A percentile compares a stretch with the other conserved stretches of the same genome.
Evolutionary conservation across 2,888 invertebrate species (phyloP).

Genomic region (Pristionchus japonicus): DNA sequence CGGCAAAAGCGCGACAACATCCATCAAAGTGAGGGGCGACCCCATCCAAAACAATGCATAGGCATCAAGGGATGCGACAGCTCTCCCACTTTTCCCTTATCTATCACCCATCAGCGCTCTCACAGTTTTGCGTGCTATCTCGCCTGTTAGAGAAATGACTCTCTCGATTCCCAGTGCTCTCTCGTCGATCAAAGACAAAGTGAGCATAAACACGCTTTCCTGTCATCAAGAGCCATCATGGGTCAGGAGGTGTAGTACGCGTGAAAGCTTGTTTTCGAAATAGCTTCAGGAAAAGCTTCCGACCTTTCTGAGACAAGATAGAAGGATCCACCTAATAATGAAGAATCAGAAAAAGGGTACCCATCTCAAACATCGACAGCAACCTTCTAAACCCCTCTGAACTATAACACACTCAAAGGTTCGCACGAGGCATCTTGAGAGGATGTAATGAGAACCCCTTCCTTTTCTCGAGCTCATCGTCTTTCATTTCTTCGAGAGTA

Average conservation of each 20-base stretch:
- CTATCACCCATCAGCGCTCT: background rate
- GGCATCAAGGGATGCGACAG: background rate
- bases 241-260: background rate
- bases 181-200: background rate
- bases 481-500: background rate
- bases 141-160: background rate
- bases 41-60: slow-evolving; percentile 15
- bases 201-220: background rate
- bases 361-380: background rate
- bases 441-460: background rate
- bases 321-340: too few species aligned
- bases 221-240: background rate
- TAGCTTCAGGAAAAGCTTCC: background rate
- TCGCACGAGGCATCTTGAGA: background rate
- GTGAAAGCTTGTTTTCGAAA: background rate
- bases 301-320: too few species aligned
- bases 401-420: background rate
- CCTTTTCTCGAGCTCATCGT: background rate
- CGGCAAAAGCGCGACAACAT: background rate
- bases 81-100: background rate
- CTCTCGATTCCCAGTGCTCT: background rate
- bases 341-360: too few species aligned
- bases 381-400: background rate
- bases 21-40: background rate
- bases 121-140: background rate